A percentile compares a stretch with the other conserved stretches of the same genome.
Evolutionary conservation across 2,888 invertebrate genomes (phyloP).

Genomic region (Gibbula magus): DNA sequence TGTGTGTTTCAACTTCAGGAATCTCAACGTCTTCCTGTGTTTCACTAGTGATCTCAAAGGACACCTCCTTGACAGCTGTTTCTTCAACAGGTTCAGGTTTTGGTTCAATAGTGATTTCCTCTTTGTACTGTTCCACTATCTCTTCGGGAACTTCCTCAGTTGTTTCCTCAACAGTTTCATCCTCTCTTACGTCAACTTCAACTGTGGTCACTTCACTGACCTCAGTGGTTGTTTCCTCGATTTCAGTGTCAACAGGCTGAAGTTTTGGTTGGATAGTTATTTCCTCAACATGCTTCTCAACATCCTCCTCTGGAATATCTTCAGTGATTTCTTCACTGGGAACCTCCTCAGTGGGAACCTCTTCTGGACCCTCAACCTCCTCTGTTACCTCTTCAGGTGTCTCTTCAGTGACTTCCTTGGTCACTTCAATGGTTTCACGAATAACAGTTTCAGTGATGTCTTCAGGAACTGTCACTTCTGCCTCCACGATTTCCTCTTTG

Average conservation of each 20-base stretch:
- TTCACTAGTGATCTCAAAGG: too few relatives aligned
- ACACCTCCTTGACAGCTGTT: too few relatives aligned
- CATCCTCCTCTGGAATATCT: background rate
- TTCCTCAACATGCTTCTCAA: slow-evolving; percentile 16
- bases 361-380: background rate
- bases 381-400: slow-evolving; percentile 25
- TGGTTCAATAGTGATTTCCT: too few relatives aligned
- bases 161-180: too few relatives aligned
- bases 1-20: too few relatives aligned
- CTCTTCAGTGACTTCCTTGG: slow-evolving; percentile 30
- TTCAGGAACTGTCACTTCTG: background rate
- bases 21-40: too few relatives aligned
- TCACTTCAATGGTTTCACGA: background rate
- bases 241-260: background rate
- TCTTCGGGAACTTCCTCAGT: too few relatives aligned
- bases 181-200: too few relatives aligned
- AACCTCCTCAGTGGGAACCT: background rate
- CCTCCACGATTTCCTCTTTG: background rate
- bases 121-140: too few relatives aligned
- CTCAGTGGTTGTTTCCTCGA: too few relatives aligned
- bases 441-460: background rate
- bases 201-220: too few relatives aligned
- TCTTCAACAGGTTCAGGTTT: too few relatives aligned
- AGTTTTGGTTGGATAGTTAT: background rate
- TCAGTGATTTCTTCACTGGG: background rate